These are phyloP conservation scores for Scomber scombrus DNA, from an alignment of 2,113 vertebrate species.

Conservation along the genomic window DNA sequence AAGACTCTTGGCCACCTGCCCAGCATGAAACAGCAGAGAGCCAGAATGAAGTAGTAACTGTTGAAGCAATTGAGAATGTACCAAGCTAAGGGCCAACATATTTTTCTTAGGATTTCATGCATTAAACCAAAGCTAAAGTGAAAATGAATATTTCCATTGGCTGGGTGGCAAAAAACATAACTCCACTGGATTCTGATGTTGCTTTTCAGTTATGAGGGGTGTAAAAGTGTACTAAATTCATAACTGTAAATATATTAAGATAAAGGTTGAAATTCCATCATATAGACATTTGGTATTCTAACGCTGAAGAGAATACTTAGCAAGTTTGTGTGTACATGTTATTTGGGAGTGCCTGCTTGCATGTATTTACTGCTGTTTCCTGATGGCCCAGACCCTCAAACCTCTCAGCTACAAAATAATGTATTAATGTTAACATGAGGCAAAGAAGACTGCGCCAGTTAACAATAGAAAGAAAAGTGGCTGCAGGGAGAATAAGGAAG, in stretches of 20 bases:
- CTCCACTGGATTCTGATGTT: background rate
- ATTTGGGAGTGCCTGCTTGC: background rate
- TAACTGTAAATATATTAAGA: background rate
- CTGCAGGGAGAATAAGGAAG: conserved; percentile 34
- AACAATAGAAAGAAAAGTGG: conserved; percentile 51
- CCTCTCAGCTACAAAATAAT: conserved; percentile 42
- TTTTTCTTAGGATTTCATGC: too few species aligned
- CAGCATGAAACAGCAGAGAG: background rate
- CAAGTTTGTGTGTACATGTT: background rate
- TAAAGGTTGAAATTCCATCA: too few species aligned
- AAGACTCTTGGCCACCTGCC: background rate
- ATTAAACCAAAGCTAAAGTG: background rate
- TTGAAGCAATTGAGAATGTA: background rate
- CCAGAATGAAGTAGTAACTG: background rate
- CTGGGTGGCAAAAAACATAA: accelerated
- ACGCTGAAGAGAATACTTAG: background rate
- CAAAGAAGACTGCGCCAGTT: conserved; percentile 39
- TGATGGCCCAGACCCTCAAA: conserved; percentile 24
- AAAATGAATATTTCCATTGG: background rate
- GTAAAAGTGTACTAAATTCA: background rate
- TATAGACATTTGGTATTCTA: background rate
- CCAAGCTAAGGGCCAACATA: background rate
- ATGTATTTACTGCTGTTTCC: conserved; percentile 5
- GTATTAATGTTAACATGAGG: conserved; percentile 48
- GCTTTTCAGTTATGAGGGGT: too few species aligned